Evolutionary conservation across 2,888 invertebrate genomes (phyloP), one percentile per base, ranked within the genome.

Genomic region (Cynaeus angustus): DNA sequence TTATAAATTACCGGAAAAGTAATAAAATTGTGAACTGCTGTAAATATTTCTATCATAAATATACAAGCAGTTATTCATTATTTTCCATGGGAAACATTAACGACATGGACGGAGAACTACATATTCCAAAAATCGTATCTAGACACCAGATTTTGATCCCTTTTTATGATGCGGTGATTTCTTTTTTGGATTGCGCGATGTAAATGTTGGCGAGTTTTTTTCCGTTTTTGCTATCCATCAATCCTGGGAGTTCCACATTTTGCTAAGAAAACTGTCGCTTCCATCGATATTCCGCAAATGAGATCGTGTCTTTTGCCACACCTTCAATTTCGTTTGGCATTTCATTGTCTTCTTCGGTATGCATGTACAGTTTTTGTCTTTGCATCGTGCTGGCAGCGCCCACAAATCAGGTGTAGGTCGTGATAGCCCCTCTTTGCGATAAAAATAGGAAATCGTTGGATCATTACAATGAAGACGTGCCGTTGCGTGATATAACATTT

Each of bases 401-500:
- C 48, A 59, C 59, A 48, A 26, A 50, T 38, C 56, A 55, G 37
- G 62, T 62, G 38, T 14, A 62, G 50, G 50, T 64, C 68, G 68
- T 68, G 68, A 62, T 68, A 12, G 50, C 33, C 41, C 64, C 48
- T 59, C 56, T 46, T 28, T 55, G 26, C 33, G 12, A 13, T 26
- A 72, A 72, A 73, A 69, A 74, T 68, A 68, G 74, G 69, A 70
- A 50, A 72, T 66, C 67, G 74, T 68, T 66, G 52, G 48, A 61
- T 74, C 64, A 72, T 75, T 70, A 72, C 71, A 70, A 77, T 75
- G 74, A 77, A 77, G 77, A 78, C 75, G 75, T 77, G 75, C 75
- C 56, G 72, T 78, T 75, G 78, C 78, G 79, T 78, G 78, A 75
- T 76, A 74, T 75, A 77, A 72, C 78, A 76, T 77, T 75, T 75